phyloP scores from a whole-genome alignment of 2,113 vertebrate genomes.

The Hystrix cristata region DNA sequence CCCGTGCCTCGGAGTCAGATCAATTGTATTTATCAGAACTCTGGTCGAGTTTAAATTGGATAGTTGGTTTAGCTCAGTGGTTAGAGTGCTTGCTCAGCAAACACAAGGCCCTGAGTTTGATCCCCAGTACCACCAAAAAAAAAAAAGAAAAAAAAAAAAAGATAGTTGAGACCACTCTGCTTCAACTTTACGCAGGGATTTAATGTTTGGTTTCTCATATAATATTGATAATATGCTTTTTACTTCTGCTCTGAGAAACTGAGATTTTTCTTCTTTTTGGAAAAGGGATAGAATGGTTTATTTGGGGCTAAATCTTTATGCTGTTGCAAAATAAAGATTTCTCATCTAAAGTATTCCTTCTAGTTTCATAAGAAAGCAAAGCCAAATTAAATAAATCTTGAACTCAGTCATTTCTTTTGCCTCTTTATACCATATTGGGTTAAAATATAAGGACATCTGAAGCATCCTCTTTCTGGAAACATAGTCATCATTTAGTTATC shows the following conservation, averaged over 20 bases:
- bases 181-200: not conserved
- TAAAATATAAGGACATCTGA: constrained; percentile 31
- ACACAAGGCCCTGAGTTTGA: too few relatives aligned
- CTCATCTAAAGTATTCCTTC: constrained; percentile 28
- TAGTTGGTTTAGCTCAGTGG: not conserved
- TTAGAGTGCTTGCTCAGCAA: too few relatives aligned
- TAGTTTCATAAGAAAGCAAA: constrained; percentile 5
- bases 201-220: not conserved
- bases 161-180: not conserved
- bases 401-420: not conserved
- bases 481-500: constrained; percentile 35
- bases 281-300: not conserved
- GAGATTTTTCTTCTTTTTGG: not conserved
- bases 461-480: not conserved
- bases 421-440: not conserved
- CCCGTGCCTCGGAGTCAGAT: not conserved
- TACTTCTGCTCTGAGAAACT: not conserved
- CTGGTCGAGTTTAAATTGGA: not conserved
- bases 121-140: too few relatives aligned
- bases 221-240: constrained; percentile 2
- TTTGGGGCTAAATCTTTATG: not conserved
- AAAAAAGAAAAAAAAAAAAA: too few relatives aligned
- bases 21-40: not conserved
- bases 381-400: not conserved
- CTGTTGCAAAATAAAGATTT: not conserved